Conservation (phyloP, 2,888 invertebrate genomes). For the Caradrina clavipalpis region DNA sequence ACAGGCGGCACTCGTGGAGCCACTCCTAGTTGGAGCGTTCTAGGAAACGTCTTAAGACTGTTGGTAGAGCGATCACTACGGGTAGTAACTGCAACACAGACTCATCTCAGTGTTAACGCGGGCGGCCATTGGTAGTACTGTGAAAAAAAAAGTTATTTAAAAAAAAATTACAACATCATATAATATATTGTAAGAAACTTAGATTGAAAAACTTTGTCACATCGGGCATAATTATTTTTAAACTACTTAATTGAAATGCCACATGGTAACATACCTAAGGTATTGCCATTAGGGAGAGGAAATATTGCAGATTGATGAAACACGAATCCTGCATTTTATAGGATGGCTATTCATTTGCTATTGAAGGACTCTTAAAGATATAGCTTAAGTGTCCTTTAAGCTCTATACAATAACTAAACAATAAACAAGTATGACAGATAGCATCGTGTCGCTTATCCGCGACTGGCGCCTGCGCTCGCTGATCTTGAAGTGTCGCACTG, state of each 20-base stretch:
- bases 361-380: neutral
- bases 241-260: too few species aligned
- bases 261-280: too few species aligned
- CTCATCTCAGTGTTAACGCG: neutral
- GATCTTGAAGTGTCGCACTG: slow-evolving; percentile 63
- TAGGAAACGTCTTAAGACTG: neutral
- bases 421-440: slow-evolving; percentile 7
- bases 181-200: too few species aligned
- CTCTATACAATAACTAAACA: slow-evolving; percentile 1
- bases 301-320: neutral
- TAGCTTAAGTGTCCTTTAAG: neutral
- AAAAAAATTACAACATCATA: too few species aligned
- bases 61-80: neutral
- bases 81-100: neutral
- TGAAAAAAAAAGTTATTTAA: too few species aligned
- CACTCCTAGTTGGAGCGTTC: slow-evolving; percentile 14
- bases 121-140: too few species aligned
- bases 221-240: too few species aligned
- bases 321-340: neutral
- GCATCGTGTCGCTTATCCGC: slow-evolving; percentile 1
- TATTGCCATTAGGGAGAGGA: too few species aligned
- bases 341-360: too few species aligned
- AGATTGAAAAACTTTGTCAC: too few species aligned
- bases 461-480: slow-evolving; percentile 49
- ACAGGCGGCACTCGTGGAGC: slow-evolving; percentile 11